Percentiles rank a stretch among this genome's conserved stretches.
phyloP scores from a whole-genome alignment of 2,888 invertebrate genomes.

The Eristalinus aeneus region DNA sequence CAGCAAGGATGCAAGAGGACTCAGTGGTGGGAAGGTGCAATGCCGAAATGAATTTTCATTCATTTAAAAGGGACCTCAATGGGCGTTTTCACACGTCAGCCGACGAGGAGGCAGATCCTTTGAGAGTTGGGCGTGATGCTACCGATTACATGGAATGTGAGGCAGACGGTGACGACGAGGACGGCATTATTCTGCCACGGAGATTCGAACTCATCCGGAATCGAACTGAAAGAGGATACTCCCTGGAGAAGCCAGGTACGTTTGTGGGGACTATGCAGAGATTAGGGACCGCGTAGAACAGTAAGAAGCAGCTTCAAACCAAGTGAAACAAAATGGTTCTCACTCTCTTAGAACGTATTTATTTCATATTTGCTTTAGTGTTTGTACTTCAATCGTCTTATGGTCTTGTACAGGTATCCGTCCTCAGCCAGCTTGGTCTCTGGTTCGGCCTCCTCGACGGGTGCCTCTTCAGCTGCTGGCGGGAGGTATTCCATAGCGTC shows the following conservation, averaged over 20 bases:
- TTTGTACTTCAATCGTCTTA: conserved; percentile 32
- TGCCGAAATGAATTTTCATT: conserved; percentile 76
- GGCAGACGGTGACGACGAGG: conserved; percentile 72
- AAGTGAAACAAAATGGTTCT: neutral
- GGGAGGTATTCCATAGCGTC: conserved; percentile 49
- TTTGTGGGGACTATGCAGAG: neutral
- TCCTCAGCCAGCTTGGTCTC: conserved; percentile 64
- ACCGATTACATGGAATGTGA: conserved; percentile 62
- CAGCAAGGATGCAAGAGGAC: conserved; percentile 78
- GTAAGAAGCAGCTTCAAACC: too few species aligned
- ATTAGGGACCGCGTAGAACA: too few species aligned
- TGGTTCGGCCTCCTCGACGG: conserved; percentile 2
- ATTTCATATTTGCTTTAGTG: conserved; percentile 7
- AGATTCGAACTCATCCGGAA: conserved; percentile 77
- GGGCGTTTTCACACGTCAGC: neutral
- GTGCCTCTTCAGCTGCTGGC: conserved; percentile 29
- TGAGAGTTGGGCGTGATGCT: neutral
- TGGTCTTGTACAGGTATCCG: conserved; percentile 25
- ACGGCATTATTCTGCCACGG: conserved; percentile 77
- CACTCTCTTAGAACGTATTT: neutral
- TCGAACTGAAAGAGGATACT: conserved; percentile 75
- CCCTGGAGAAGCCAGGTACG: conserved; percentile 73
- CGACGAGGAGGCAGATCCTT: conserved; percentile 51
- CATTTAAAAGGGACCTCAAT: conserved; percentile 71
- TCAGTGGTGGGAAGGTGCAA: conserved; percentile 77